Evolutionary conservation across 2,797 vertebrate species (phyloP).

Genomic region (Ambastaia sidthimunki): DNA sequence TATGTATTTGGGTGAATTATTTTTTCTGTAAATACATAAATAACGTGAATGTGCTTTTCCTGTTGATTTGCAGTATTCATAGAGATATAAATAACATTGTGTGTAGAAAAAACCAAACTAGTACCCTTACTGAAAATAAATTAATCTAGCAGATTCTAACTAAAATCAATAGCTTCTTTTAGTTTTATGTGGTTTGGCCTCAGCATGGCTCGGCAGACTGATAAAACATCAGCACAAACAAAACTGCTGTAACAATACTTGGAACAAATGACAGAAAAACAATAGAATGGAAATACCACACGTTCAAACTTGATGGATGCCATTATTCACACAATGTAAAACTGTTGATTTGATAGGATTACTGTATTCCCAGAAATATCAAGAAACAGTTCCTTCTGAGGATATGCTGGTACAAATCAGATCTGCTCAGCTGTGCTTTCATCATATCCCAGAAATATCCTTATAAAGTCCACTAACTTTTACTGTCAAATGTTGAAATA

Average conservation of each 20-base stretch:
- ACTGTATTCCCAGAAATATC: slow-evolving; percentile 1
- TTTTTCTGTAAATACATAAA: no score
- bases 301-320: slow-evolving; percentile 4
- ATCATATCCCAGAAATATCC: slow-evolving; percentile 11
- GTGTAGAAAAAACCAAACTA: neutral
- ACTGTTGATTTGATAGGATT: no score
- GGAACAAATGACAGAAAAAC: neutral
- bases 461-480: neutral
- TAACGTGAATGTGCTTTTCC: no score
- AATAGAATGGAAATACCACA: neutral
- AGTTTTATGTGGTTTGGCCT: slow-evolving; percentile 27
- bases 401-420: neutral
- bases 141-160: neutral
- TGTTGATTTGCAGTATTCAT: no score
- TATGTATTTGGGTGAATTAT: neutral
- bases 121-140: neutral
- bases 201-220: neutral
- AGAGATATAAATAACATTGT: no score
- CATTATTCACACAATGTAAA: neutral
- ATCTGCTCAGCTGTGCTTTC: neutral
- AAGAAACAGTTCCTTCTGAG: neutral
- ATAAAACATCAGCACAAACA: neutral
- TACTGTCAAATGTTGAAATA: no score
- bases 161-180: neutral
- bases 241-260: neutral